These are phyloP conservation scores for Andrena dorsata DNA, from an alignment of 2,888 invertebrate species.

Conservation along the genomic window DNA sequence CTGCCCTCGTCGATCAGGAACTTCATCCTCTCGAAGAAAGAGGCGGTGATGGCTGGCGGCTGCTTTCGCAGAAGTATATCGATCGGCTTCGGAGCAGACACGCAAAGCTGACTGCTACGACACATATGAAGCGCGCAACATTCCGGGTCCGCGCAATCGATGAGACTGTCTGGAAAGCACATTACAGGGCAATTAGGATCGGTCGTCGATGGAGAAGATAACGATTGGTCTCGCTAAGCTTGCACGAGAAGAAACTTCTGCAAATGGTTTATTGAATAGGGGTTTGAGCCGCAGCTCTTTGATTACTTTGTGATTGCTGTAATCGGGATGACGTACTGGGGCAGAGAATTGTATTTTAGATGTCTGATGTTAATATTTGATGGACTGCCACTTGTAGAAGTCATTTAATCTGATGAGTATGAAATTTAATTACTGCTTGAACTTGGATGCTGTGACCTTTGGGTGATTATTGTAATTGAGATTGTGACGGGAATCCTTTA, in stretches of 20 bases:
- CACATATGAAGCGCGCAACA: conserved; percentile 95
- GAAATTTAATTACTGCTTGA: no score
- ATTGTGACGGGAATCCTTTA: no score
- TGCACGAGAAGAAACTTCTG: no score
- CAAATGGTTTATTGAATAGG: neutral
- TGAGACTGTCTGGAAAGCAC: conserved; percentile 92
- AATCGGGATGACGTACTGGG: no score
- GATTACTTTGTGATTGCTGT: no score
- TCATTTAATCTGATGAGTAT: no score
- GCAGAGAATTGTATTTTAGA: no score
- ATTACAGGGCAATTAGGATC: conserved; percentile 28
- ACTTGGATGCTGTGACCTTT: no score
- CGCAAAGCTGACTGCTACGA: conserved; percentile 95
- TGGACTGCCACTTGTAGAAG: no score
- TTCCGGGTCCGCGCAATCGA: conserved; percentile 99
- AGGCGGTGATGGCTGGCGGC: conserved; percentile 98
- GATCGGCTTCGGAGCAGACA: conserved; percentile 97
- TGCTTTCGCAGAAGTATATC: conserved; percentile 98
- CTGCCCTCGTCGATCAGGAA: conserved; percentile 99
- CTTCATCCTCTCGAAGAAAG: conserved; percentile 99
- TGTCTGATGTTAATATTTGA: no score
- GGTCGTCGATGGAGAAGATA: neutral
- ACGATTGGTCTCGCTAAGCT: neutral
- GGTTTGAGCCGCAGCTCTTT: no score
- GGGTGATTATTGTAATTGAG: no score